Percentiles rank a stretch among this genome's conserved stretches.
These are phyloP conservation scores for Glandiceps talaboti DNA, from an alignment of 53 echinoderm and acorn worm genomes.

Conservation along the genomic window DNA sequence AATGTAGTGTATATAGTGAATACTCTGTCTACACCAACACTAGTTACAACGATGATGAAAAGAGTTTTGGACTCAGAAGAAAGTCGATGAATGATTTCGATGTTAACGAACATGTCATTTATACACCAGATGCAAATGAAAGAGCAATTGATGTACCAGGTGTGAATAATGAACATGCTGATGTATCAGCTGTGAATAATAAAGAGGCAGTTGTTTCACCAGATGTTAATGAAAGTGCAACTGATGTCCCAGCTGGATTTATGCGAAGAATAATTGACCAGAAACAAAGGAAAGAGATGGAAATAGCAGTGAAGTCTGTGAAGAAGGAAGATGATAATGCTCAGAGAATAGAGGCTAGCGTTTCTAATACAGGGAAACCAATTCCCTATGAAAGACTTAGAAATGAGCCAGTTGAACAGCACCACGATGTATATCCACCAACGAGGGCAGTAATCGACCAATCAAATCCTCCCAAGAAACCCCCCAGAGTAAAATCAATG, in stretches of 20 bases:
- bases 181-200: no score
- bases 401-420: no score
- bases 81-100: background rate
- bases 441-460: background rate
- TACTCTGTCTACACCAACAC: background rate
- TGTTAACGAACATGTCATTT: background rate
- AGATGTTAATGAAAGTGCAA: background rate
- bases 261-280: background rate
- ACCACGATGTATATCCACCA: background rate
- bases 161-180: no score
- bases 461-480: background rate
- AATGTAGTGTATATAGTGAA: background rate
- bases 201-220: no score
- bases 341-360: background rate
- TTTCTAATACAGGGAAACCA: background rate
- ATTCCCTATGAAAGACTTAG: background rate
- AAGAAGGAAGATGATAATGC: background rate
- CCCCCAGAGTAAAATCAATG: background rate
- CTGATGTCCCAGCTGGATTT: background rate
- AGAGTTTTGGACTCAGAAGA: background rate
- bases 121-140: background rate
- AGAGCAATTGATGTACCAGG: background rate
- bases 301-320: slow-evolving; percentile 6
- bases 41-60: background rate
- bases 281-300: background rate